Conservation (phyloP, 2,888 invertebrate genomes). For the Halictus ligatus region DNA sequence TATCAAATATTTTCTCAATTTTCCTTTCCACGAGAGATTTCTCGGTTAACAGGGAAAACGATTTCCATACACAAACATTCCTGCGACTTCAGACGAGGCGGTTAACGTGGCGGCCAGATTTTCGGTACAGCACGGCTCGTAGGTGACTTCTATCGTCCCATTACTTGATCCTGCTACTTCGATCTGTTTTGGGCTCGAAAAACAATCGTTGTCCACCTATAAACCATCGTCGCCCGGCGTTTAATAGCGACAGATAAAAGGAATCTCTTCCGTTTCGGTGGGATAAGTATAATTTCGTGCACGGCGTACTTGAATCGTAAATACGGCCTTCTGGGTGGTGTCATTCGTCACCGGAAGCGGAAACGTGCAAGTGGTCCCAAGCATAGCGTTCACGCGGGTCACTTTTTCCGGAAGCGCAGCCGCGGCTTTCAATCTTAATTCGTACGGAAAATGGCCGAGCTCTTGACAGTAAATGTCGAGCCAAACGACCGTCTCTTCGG, state of each 20-base stretch:
- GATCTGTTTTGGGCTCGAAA: slow-evolving; percentile 61
- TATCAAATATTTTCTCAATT: background rate
- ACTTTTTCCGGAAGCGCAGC: slow-evolving; percentile 68
- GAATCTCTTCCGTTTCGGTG: background rate
- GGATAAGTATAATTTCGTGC: background rate
- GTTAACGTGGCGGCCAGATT: slow-evolving; percentile 62
- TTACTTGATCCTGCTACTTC: slow-evolving; percentile 47
- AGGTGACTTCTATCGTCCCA: slow-evolving; percentile 65
- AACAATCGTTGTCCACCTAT: slow-evolving; percentile 71
- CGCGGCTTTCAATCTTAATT: slow-evolving; percentile 71
- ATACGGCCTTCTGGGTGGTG: slow-evolving; percentile 55
- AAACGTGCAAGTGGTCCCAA: slow-evolving; percentile 69
- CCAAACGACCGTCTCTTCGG: slow-evolving; percentile 56
- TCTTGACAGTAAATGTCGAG: slow-evolving; percentile 66
- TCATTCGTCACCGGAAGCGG: slow-evolving; percentile 67
- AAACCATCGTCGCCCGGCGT: background rate
- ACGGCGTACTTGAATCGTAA: slow-evolving; percentile 65
- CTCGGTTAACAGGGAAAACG: background rate
- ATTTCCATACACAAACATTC: slow-evolving; percentile 71
- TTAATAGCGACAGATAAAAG: background rate
- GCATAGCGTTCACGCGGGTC: slow-evolving; percentile 61
- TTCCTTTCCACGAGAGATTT: background rate
- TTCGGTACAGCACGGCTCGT: slow-evolving; percentile 72
- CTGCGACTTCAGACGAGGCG: slow-evolving; percentile 70
- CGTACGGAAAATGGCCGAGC: slow-evolving; percentile 74